These are phyloP conservation scores for Dolichomitus sp. DNA, from an alignment of 2,888 invertebrate species.

Conservation along the genomic window DNA sequence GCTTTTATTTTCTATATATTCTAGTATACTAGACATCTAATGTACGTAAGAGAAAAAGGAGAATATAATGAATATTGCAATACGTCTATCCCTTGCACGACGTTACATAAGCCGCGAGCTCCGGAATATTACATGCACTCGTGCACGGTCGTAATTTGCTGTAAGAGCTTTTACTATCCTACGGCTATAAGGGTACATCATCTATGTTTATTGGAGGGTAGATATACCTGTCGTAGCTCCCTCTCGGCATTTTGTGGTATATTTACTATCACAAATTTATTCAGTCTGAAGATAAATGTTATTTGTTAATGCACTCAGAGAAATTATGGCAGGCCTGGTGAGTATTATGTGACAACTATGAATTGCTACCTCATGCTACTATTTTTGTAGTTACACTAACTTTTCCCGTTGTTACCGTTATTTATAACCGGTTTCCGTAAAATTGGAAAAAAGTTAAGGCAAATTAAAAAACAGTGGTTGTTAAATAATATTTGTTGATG, in stretches of 20 bases:
- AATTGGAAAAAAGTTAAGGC: too few relatives aligned
- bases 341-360: too few relatives aligned
- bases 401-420: too few relatives aligned
- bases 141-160: conserved; percentile 44
- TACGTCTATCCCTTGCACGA: conserved; percentile 29
- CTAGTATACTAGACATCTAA: conserved; percentile 11
- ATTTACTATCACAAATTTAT: not conserved
- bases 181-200: conserved; percentile 4
- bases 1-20: conserved; percentile 21
- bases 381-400: too few relatives aligned
- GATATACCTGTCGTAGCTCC: not conserved
- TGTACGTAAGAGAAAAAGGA: conserved; percentile 24
- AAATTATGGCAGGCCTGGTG: too few relatives aligned
- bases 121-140: conserved; percentile 53
- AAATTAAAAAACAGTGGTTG: too few relatives aligned
- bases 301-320: too few relatives aligned
- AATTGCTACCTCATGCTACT: too few relatives aligned
- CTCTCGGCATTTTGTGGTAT: not conserved
- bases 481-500: too few relatives aligned
- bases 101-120: conserved; percentile 28
- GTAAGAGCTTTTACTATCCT: conserved; percentile 29
- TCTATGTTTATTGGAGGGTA: not conserved
- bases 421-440: too few relatives aligned
- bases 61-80: conserved; percentile 12
- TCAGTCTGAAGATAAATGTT: too few relatives aligned